phyloP scores from a whole-genome alignment of 2,888 invertebrate species.

The Cyclophora albipunctata region DNA sequence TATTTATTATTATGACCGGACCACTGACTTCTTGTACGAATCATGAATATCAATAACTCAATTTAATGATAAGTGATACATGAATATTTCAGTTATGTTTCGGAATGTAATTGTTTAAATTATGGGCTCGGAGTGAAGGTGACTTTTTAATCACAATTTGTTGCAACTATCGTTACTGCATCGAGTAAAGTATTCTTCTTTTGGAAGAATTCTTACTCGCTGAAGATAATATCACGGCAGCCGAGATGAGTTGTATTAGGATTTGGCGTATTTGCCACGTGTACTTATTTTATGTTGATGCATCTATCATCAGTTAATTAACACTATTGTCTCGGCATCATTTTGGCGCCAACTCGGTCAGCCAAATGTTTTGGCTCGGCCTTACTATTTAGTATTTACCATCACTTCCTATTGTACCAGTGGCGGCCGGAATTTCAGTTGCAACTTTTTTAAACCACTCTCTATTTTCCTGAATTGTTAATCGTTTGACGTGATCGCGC shows the following conservation, averaged over 20 bases:
- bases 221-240: no score
- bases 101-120: conserved; percentile 32
- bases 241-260: no score
- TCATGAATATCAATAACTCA: conserved; percentile 30
- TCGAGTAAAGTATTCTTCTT: no score
- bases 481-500: conserved; percentile 14
- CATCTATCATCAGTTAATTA: no score
- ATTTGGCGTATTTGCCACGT: no score
- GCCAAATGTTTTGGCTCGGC: conserved; percentile 40
- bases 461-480: not conserved
- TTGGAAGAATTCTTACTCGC: no score
- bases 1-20: conserved; percentile 25
- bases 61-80: conserved; percentile 17
- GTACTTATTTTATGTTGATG: conserved; percentile 4
- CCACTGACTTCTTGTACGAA: conserved; percentile 33
- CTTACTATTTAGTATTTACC: conserved; percentile 17
- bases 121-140: conserved; percentile 33
- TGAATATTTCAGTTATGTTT: conserved; percentile 35
- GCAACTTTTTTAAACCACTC: not conserved
- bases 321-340: conserved; percentile 31
- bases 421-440: conserved; percentile 1
- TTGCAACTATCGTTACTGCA: no score
- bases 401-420: conserved; percentile 22
- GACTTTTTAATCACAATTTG: conserved; percentile 25
- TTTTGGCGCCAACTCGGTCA: conserved; percentile 57